A percentile compares a stretch with the other conserved stretches of the same genome.
phyloP scores from a whole-genome alignment of 1,140 invertebrate species.

The Triops cancriformis region DNA sequence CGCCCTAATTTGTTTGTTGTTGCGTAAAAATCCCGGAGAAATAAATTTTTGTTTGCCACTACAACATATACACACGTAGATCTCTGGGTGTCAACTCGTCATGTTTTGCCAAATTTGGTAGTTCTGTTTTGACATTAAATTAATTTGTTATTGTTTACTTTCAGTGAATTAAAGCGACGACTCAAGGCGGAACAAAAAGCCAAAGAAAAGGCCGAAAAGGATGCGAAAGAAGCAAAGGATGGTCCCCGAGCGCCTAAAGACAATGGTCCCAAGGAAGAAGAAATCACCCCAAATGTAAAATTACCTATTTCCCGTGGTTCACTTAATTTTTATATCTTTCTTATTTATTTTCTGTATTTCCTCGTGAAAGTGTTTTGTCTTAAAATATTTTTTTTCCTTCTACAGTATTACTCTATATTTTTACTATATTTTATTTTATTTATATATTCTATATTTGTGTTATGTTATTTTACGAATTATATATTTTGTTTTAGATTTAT shows the following conservation, averaged over 20 bases:
- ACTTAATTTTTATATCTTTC: no score
- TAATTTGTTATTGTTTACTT: conserved; percentile 30
- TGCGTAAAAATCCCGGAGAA: no score
- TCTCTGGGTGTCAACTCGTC: background rate
- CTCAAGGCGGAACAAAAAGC: conserved; percentile 86
- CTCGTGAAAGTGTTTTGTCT: no score
- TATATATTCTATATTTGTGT: no score
- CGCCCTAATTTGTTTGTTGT: background rate
- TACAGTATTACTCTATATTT: no score
- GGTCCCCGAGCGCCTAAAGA: conserved; percentile 35
- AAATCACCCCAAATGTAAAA: conserved; percentile 78
- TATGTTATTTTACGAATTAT: no score
- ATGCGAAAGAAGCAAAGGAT: conserved; percentile 42
- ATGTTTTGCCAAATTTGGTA: background rate
- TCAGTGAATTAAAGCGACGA: conserved; percentile 82
- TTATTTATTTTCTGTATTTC: no score
- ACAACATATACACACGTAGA: no score
- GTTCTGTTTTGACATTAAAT: background rate
- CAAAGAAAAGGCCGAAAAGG: conserved; percentile 85
- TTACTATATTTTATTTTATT: no score
- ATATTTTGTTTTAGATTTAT: no score
- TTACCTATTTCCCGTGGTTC: conserved; percentile 24
- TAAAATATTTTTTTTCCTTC: no score
- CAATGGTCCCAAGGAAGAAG: conserved; percentile 49
- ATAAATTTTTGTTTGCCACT: no score